phyloP scores from a whole-genome alignment of 2,113 vertebrate species.

The Elgaria multicarinata region DNA sequence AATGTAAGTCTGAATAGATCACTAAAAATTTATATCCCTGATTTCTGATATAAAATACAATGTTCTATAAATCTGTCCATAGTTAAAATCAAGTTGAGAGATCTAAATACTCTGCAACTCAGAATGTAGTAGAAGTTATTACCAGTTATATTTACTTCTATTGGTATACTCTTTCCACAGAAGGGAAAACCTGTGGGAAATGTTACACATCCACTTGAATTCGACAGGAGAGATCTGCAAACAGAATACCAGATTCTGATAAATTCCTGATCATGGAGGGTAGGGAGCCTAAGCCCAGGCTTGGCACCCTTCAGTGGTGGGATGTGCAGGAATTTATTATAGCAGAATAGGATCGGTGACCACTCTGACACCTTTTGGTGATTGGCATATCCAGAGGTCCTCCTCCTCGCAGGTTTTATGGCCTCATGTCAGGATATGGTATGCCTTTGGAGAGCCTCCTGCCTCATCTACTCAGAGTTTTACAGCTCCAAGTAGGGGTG shows the following conservation, averaged over 20 bases:
- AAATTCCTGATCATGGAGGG: neutral
- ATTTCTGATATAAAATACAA: conserved; percentile 17
- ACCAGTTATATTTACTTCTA: neutral
- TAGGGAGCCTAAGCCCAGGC: too few relatives aligned
- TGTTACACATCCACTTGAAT: neutral
- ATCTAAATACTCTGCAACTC: neutral
- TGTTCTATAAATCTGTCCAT: neutral
- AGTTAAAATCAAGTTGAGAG: conserved; percentile 15
- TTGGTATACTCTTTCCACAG: neutral
- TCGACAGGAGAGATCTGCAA: neutral
- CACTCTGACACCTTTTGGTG: too few relatives aligned
- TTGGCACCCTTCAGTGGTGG: too few relatives aligned
- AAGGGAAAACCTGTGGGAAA: neutral
- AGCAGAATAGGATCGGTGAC: too few relatives aligned
- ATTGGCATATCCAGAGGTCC: too few relatives aligned
- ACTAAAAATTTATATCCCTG: conserved; percentile 4
- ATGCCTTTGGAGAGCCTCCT: too few relatives aligned
- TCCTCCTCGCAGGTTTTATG: too few relatives aligned
- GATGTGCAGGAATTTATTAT: too few relatives aligned
- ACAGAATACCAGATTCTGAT: neutral
- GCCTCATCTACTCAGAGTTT: too few relatives aligned
- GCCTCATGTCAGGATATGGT: too few relatives aligned
- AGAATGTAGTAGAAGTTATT: neutral
- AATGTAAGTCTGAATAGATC: conserved; percentile 19
- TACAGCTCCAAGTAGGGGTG: too few relatives aligned